Percentiles rank a stretch among this genome's conserved stretches.
phyloP scores from a whole-genome alignment of 2,888 invertebrate species.

The Dynastes maya region DNA sequence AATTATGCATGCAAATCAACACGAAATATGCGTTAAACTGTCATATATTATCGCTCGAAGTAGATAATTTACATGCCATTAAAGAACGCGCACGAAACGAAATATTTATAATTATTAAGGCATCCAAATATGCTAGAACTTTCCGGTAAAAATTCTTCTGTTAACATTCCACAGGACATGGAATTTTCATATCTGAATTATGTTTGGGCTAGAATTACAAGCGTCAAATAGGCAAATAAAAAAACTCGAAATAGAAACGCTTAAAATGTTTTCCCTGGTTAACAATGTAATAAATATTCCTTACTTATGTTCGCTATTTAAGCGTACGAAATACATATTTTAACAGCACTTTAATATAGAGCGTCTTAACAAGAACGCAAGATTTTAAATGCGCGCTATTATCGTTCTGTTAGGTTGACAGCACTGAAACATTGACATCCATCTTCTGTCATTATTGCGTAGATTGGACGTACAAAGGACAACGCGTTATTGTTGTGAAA shows the following conservation, averaged over 20 bases:
- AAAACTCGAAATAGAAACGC: too few relatives aligned
- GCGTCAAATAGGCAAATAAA: background rate
- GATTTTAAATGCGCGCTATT: too few relatives aligned
- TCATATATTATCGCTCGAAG: conserved; percentile 10
- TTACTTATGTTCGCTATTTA: background rate
- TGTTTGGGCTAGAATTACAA: background rate
- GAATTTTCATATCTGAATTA: background rate
- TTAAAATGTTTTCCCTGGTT: too few relatives aligned
- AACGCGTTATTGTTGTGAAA: too few relatives aligned
- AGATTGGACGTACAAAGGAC: too few relatives aligned
- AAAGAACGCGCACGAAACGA: background rate
- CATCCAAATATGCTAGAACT: background rate
- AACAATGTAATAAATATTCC: too few relatives aligned
- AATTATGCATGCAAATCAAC: conserved; percentile 10
- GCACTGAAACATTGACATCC: too few relatives aligned
- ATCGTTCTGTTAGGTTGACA: too few relatives aligned
- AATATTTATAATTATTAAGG: conserved; percentile 1
- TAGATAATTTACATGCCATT: background rate
- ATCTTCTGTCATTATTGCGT: too few relatives aligned
- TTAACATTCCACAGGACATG: background rate
- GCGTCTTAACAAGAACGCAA: too few relatives aligned
- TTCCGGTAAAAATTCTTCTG: background rate
- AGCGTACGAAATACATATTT: background rate
- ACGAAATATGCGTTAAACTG: background rate
- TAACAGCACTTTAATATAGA: background rate